Base-by-base conservation (phyloP, 2,888 invertebrate species). In the Ypsolopha sequella region DNA sequence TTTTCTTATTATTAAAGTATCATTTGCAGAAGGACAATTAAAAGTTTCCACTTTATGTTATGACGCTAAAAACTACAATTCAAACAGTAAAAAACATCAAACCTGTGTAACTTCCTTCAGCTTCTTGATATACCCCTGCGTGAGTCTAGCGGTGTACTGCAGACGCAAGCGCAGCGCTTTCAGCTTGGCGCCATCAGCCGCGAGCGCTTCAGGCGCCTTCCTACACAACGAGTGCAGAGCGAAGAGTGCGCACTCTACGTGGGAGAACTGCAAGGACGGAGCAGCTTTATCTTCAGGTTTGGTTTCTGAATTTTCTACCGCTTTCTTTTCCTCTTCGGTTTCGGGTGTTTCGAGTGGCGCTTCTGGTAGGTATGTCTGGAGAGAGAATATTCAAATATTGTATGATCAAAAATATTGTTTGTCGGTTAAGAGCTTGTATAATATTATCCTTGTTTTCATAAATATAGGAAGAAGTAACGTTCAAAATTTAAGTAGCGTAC, bases 241-340 rank as follows among this genome's bases (percentile, higher is more conserved):
- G 69, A 89, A 97, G 62, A 98, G 88, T 38, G 97, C 88, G 85
- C 96, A 96, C 82, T 98, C 98, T 2, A 98, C 95, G 68, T 94
- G 93, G 39, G 97, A 95, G 70, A 98, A 98, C 72, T 97, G 93
- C 48, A 98, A 89, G 54, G 94, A 93, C n/a, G 96, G 96, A 56
- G 92, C 90, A 45, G 91, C 81, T 41, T 76, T 70, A 6, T 80
- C 80, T 53, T 80, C 82, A 41, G 63, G 33, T 73, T 74, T 75
- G 6, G 52, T 36, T n/a, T 65, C 41, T 34, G 43, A n/a, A 41
- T 54, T 60, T 46, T 68, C 72, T 51, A 70, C 68, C 7, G 65
- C 41, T 51, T 69, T 69, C 51, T 88, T 88, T 50, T 89, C 88
- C 57, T 89, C 61, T 39, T 58, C 58, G 1, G 59, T 60, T 51